Evolutionary conservation across 2,113 vertebrate genomes (phyloP).

Genomic region (Bujurquina vittata): DNA sequence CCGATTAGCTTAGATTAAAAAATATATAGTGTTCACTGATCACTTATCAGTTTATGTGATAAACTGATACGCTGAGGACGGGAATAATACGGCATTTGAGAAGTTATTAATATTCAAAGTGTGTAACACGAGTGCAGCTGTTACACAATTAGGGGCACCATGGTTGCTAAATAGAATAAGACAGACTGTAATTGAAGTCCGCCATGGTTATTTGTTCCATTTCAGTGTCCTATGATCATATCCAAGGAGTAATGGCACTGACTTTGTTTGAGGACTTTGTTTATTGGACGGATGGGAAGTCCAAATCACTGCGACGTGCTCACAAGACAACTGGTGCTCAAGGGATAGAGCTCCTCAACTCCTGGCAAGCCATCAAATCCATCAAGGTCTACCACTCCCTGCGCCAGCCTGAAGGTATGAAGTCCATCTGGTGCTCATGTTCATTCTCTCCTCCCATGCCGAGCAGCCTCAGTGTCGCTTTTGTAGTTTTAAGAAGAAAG

Average conservation of each 20-base stretch:
- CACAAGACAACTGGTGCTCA: conserved; percentile 94
- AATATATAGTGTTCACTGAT: too few relatives aligned
- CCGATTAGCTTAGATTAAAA: too few relatives aligned
- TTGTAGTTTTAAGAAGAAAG: conserved; percentile 24
- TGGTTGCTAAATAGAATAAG: background rate
- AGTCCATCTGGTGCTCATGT: conserved; percentile 58
- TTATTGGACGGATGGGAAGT: conserved; percentile 99
- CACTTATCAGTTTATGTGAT: too few relatives aligned
- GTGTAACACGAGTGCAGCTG: background rate
- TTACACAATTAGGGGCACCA: background rate
- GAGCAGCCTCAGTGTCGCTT: background rate
- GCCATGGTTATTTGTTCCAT: conserved; percentile 64
- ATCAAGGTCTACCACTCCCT: conserved; percentile 97
- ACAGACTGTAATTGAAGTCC: background rate
- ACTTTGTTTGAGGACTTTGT: conserved; percentile 98
- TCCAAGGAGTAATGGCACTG: conserved; percentile 94
- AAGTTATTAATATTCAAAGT: background rate
- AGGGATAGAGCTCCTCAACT: conserved; percentile 92
- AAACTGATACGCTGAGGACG: too few relatives aligned
- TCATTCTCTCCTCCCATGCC: conserved; percentile 1
- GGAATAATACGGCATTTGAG: background rate
- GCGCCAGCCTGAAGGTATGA: conserved; percentile 95
- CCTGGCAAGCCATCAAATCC: conserved; percentile 97
- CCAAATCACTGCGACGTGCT: conserved; percentile 93
- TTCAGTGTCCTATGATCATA: conserved; percentile 93